These are phyloP conservation scores for Lemur catta DNA, from an alignment of 2,797 vertebrate genomes.

Conservation along the genomic window DNA sequence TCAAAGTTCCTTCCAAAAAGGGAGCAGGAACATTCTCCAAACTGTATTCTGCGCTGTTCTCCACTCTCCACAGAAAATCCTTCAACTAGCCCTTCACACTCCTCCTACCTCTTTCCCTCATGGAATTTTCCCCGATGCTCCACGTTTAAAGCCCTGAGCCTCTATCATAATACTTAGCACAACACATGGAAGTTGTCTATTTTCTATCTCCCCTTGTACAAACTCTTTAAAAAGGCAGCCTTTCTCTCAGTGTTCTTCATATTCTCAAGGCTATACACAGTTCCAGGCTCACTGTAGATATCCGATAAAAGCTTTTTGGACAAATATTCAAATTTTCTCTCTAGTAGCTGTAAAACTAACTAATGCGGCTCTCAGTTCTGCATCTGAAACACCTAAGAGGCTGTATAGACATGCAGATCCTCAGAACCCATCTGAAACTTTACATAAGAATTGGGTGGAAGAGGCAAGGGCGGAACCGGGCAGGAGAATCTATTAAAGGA, in stretches of 20 bases:
- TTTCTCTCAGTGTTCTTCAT: not conserved
- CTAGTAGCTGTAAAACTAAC: not conserved
- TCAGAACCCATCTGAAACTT: not conserved
- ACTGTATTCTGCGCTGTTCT: not conserved
- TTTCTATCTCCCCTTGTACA: not conserved
- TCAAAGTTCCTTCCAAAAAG: not conserved
- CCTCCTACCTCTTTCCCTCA: not conserved
- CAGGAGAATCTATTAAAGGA: not conserved
- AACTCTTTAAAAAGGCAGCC: not conserved
- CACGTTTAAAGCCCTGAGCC: not conserved
- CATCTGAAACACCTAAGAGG: not conserved
- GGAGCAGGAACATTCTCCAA: not conserved
- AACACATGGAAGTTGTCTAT: not conserved
- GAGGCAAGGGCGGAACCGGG: not conserved
- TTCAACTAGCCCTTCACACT: not conserved
- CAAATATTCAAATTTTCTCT: not conserved
- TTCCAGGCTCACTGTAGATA: not conserved
- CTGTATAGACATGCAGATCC: conserved; percentile 53
- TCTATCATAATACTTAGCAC: not conserved
- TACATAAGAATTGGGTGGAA: conserved; percentile 60
- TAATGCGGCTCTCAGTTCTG: not conserved
- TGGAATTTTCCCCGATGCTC: not conserved
- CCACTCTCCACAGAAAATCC: not conserved
- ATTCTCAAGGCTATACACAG: not conserved
- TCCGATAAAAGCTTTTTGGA: not conserved